Evolutionary conservation across 2,888 invertebrate species (phyloP), one percentile per base, ranked within the genome.

Genomic region (Panzeria rudis): DNA sequence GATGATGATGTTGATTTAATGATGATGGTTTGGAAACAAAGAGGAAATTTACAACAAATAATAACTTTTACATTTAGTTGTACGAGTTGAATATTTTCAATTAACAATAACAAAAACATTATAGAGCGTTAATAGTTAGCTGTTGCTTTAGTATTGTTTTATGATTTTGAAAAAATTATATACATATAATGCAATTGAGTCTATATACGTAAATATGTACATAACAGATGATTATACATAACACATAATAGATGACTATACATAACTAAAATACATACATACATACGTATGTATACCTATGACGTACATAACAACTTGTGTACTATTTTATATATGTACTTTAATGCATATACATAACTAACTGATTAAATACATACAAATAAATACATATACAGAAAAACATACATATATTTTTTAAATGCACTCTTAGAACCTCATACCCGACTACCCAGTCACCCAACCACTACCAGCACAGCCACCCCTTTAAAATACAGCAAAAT

Each of bases 391-490:
- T 52, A 71, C 23, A 71, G 15, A 72, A 13, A 59, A 35, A 76
- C 6, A 38, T 52, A 61, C 41, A 78, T 69, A 81, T 81, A 69
- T 81, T 81, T 81, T 75, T 75, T 62, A 75, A 73, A 75, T 69
- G 81, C 81, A 81, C 81, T 29, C 61, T 75, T 80, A 73, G 66
- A 66, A 15, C 68, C 17, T 50, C n/a, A 32, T 75, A 69, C 3
- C 8, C 47, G 15, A 68, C 68, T 47, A 61, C 59, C 25, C 64
- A 54, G 8, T n/a, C 25, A 11, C 15, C 13, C 29, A n/a, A 15
- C 41, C 32, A 38, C 25, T 20, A 56, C 32, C 68, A 56, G 35
- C 59, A 25, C 68, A 11, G 54, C 25, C 35, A 32, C 38, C 61
- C 35, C 20, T 9, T 8, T 3, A 69, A 47, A n/a, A 59, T 17